These are phyloP conservation scores for rabbit (Oryctolagus cuniculus) DNA, from an alignment of 2,113 vertebrate genomes.

Conservation along the genomic window mOryCun1.1 NC_091444.1:31443501-31444000, in stretches of 20 bases:
- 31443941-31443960: background rate
- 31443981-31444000: background rate
- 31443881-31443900: background rate
- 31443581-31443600: background rate
- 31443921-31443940: background rate
- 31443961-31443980: background rate
- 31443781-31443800: background rate
- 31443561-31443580: background rate
- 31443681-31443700: background rate
- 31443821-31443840: fast-evolving
- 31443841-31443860: background rate
- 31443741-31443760: background rate
- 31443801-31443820: background rate
- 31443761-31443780: background rate
- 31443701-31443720: background rate
- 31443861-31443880: background rate
- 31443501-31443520: background rate
- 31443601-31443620: background rate
- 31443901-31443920: background rate
- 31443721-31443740: background rate
- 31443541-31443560: background rate
- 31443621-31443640: background rate
- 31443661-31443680: background rate
- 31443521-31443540: background rate
- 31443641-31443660: background rate